These are phyloP conservation scores for Amitus sp. DNA, from an alignment of 2,888 invertebrate species.

Conservation along the genomic window DNA sequence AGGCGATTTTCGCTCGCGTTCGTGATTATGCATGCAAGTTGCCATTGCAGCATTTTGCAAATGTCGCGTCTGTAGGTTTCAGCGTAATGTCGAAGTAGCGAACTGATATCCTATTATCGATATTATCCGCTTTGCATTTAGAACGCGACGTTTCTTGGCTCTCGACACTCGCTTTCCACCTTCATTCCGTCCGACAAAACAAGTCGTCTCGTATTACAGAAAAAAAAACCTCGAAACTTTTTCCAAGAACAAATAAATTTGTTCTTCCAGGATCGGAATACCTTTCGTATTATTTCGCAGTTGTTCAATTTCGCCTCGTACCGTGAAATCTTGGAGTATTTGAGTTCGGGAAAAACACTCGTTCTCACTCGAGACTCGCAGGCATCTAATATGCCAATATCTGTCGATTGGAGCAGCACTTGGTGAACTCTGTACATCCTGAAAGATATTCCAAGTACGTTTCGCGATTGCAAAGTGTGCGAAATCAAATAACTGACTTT, in stretches of 20 bases:
- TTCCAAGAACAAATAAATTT: neutral
- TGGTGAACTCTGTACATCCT: neutral
- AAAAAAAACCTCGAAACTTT: conserved; percentile 1
- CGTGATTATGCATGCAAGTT: conserved; percentile 15
- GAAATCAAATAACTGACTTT: neutral
- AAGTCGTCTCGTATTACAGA: conserved; percentile 2
- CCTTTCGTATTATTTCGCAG: too few relatives aligned
- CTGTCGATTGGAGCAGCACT: conserved; percentile 9
- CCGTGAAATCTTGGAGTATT: neutral
- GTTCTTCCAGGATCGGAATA: too few relatives aligned
- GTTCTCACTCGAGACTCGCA: neutral
- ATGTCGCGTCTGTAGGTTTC: conserved; percentile 22
- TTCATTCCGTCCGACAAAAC: conserved; percentile 2
- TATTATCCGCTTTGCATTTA: conserved; percentile 41
- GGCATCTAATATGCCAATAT: conserved; percentile 4
- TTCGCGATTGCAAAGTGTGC: conserved; percentile 1
- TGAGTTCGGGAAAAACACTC: neutral
- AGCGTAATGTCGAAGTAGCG: conserved; percentile 35
- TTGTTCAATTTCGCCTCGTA: too few relatives aligned
- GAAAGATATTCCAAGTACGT: conserved; percentile 11
- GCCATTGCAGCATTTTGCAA: conserved; percentile 15
- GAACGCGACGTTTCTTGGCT: conserved; percentile 27
- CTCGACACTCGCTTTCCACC: conserved; percentile 7
- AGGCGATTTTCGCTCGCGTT: neutral
- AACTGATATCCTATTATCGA: conserved; percentile 40